phyloP scores from a whole-genome alignment of 35 echinoderm and acorn worm genomes.

The Anneissia japonica region DNA sequence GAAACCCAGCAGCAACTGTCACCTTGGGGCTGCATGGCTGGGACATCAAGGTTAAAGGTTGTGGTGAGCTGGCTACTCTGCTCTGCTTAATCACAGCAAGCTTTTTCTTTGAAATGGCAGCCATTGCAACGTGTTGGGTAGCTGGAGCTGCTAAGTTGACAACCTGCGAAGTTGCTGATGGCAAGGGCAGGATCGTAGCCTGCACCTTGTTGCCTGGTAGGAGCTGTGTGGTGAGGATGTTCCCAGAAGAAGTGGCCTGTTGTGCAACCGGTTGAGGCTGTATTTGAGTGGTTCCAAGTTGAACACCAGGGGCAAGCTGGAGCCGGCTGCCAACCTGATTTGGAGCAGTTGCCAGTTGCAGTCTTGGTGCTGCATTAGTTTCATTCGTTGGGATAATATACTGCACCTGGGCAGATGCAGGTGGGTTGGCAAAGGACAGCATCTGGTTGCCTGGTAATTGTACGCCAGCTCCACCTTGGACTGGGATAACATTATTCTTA shows the following conservation, averaged over 20 bases:
- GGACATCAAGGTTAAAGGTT: constrained; percentile 61
- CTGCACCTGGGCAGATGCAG: not conserved
- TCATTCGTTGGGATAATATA: not conserved
- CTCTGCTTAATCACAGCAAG: not conserved
- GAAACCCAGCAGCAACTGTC: constrained; percentile 36
- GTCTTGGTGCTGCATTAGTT: not conserved
- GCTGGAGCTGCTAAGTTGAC: not conserved
- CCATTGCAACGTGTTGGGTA: not conserved
- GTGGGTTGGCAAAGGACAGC: not conserved
- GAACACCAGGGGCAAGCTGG: not conserved
- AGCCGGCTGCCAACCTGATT: not conserved
- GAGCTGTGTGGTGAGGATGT: constrained; percentile 20
- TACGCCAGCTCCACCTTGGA: not conserved
- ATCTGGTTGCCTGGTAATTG: not conserved
- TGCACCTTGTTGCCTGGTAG: constrained; percentile 5
- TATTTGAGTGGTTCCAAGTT: not conserved
- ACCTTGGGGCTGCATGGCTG: constrained; percentile 77
- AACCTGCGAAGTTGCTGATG: not conserved
- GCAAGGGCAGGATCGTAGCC: not conserved
- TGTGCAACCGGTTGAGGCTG: not conserved
- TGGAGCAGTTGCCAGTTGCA: not conserved
- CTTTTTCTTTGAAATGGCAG: not conserved
- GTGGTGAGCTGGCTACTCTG: constrained; percentile 9
- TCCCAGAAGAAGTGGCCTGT: constrained; percentile 15
- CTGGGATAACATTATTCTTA: not conserved